These are phyloP conservation scores for Gonocerus acuteangulatus DNA, from an alignment of 2,888 invertebrate species.

Conservation along the genomic window DNA sequence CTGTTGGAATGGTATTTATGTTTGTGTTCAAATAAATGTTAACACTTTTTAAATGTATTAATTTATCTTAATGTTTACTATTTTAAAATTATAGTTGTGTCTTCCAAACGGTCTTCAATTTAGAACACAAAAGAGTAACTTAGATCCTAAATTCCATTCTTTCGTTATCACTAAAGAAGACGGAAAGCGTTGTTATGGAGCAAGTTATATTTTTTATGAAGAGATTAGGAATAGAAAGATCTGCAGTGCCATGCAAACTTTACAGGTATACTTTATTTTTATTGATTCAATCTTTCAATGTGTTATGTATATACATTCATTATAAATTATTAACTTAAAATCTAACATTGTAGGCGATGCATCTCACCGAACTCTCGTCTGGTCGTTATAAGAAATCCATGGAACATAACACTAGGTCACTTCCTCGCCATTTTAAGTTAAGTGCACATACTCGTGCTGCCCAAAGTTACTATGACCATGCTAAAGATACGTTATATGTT, in stretches of 20 bases:
- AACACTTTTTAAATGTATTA: neutral
- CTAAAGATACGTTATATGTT: conserved; percentile 89
- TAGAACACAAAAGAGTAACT: conserved; percentile 82
- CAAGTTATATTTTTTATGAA: conserved; percentile 91
- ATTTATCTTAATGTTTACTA: conserved; percentile 5
- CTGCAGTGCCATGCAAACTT: conserved; percentile 89
- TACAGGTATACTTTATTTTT: conserved; percentile 43
- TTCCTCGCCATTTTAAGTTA: conserved; percentile 83
- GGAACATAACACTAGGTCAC: conserved; percentile 65
- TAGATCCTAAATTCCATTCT: conserved; percentile 85
- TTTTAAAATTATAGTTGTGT: conserved; percentile 66
- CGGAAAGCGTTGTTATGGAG: conserved; percentile 89
- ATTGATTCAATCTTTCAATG: neutral
- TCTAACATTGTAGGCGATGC: conserved; percentile 60
- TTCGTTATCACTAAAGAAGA: conserved; percentile 96
- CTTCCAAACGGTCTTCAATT: conserved; percentile 90
- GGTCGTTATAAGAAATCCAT: conserved; percentile 49
- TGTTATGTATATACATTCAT: no score
- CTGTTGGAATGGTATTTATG: conserved; percentile 82
- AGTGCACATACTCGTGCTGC: conserved; percentile 68
- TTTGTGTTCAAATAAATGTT: neutral
- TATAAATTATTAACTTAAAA: no score
- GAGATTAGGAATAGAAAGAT: conserved; percentile 88
- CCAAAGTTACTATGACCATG: conserved; percentile 81
- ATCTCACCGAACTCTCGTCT: conserved; percentile 79